phyloP scores from a whole-genome alignment of 1,140 invertebrate species.

The Neodiprion virginianus region DNA sequence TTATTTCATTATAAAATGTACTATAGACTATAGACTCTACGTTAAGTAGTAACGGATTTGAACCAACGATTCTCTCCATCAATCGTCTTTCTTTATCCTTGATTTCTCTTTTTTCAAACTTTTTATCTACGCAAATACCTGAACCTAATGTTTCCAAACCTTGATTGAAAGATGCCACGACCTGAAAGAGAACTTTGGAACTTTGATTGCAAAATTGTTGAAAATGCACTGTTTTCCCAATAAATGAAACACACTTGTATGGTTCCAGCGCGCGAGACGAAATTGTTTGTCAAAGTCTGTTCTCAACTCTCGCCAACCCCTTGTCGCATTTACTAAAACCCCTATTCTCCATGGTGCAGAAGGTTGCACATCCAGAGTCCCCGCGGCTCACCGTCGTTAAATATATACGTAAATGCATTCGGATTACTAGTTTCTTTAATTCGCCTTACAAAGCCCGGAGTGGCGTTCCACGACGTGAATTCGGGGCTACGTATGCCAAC shows the following conservation, averaged over 20 bases:
- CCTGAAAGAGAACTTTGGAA: too few relatives aligned
- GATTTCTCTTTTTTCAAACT: background rate
- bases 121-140: background rate
- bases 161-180: too few relatives aligned
- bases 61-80: background rate
- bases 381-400: background rate
- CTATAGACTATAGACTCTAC: background rate
- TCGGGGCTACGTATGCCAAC: conserved; percentile 13
- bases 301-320: background rate
- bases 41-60: background rate
- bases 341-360: background rate
- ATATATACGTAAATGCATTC: conserved; percentile 7
- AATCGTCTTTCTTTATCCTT: background rate
- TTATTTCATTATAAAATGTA: conserved; percentile 25
- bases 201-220: too few relatives aligned
- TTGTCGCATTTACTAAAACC: background rate
- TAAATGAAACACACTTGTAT: too few relatives aligned
- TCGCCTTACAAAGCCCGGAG: conserved; percentile 6
- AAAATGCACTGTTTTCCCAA: too few relatives aligned
- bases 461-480: conserved; percentile 2
- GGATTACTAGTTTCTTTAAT: conserved; percentile 20
- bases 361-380: background rate
- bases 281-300: background rate
- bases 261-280: too few relatives aligned
- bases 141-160: too few relatives aligned